Conservation (phyloP, 2,797 vertebrate genomes). For the Cyclura pinguis region DNA sequence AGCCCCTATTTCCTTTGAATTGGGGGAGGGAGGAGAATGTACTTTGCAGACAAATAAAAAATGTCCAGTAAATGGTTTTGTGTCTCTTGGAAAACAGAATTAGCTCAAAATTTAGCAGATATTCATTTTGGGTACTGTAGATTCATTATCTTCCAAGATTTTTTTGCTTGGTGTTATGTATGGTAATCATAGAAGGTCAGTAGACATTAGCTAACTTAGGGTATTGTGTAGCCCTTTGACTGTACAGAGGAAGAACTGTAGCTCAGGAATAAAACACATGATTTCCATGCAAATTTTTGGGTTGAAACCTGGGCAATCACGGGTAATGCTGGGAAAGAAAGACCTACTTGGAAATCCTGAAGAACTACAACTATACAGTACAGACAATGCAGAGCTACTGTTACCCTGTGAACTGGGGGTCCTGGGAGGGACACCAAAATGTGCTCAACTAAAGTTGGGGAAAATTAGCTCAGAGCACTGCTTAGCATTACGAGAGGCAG, state of each 20-base stretch:
- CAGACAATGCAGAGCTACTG: no score
- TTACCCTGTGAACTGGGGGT: no score
- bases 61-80: background rate
- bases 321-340: background rate
- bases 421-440: no score
- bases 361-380: background rate
- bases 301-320: no score
- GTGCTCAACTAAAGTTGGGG: no score
- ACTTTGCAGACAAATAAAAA: constrained; percentile 1
- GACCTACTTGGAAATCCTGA: background rate
- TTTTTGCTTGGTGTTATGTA: background rate
- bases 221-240: no score
- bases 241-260: no score
- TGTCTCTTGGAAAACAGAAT: background rate
- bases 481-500: no score
- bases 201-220: no score
- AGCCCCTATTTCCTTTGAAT: background rate
- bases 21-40: background rate
- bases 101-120: background rate
- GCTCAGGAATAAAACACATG: no score
- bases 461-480: no score
- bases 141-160: background rate
- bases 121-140: background rate
- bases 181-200: background rate
- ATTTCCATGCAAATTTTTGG: no score